Evolutionary conservation across 2,888 invertebrate genomes (phyloP), one percentile per base, ranked within the genome.

Genomic region (Temnothorax unifasciatus): DNA sequence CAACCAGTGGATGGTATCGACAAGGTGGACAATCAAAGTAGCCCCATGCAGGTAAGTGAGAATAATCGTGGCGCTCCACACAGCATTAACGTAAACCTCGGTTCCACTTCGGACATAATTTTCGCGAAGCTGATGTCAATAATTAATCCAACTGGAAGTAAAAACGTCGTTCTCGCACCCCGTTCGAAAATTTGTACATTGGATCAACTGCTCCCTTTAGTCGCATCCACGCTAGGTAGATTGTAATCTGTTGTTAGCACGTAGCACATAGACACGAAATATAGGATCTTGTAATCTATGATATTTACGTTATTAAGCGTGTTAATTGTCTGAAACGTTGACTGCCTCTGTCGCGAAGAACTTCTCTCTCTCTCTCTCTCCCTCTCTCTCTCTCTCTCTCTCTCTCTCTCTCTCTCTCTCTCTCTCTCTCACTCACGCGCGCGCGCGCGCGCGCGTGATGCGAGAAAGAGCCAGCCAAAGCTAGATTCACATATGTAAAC

Each of bases 1-100:
- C 96, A 96, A 66, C 96, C 95, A 69, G 95, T 96, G 92, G 98
- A 98, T 93, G 98, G 98, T 83, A 98, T 98, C 95, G 98, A 98
- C 95, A 98, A 98, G 95, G 98, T 98, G 83, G 98, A 98, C 95
- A 98, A 98, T 94, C 95, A 95, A 74, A 97, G 97, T 93, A 97
- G 97, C 87, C 98, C 98, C 85, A 97, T 98, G 97, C 98, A 98
- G 97, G 98, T 98, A 96, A 94, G 87, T 90, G 87, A 74, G 50
- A 29, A 25, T 50, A 74, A 41, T 13, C 25, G 18, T 38, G 50
- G 18, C 13, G 4, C 15, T 44, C 5, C 6, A n/a, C n/a, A n/a
- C n/a, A 34, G 34, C 34, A 2, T 54, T 71, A 64, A 15, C 21
- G 8, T 34, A 0, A 29, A 50, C 25, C 11, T 54, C 2, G 8